Conservation (phyloP, 2,888 invertebrate species). For the Spatulosminthurus flaviceps region DNA sequence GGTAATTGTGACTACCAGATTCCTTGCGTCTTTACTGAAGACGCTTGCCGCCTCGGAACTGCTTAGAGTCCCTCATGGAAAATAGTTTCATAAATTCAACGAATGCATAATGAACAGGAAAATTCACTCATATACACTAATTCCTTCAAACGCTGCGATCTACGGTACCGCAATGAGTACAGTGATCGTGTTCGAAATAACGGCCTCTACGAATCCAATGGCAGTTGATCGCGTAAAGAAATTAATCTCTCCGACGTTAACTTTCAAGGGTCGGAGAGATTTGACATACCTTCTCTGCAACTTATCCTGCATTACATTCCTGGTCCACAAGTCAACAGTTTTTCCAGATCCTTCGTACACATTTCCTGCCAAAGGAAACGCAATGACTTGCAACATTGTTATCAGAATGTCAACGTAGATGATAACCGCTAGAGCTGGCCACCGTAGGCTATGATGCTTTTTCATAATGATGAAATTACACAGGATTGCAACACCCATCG, state of each 20-base stretch:
- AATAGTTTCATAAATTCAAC: no score
- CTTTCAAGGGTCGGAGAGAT: neutral
- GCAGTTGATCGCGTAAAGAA: neutral
- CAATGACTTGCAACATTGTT: neutral
- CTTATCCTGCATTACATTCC: neutral
- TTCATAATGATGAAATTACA: neutral
- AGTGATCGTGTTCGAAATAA: neutral
- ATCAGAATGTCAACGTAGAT: neutral
- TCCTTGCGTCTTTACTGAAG: no score
- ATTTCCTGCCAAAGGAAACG: neutral
- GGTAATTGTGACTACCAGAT: no score
- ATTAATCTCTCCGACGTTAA: neutral
- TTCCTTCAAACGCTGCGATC: no score
- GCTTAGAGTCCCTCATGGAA: no score
- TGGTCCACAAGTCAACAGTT: neutral
- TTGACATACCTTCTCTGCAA: neutral
- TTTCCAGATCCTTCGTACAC: neutral
- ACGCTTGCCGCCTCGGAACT: no score
- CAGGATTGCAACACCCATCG: neutral
- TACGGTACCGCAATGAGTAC: neutral
- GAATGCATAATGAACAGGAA: no score
- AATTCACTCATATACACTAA: no score
- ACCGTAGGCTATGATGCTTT: neutral
- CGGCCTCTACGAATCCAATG: neutral
- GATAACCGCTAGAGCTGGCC: neutral